A percentile compares a stretch with the other conserved stretches of the same genome.
Conservation (phyloP, 1,140 invertebrate species). For the Caerostris darwini region DNA sequence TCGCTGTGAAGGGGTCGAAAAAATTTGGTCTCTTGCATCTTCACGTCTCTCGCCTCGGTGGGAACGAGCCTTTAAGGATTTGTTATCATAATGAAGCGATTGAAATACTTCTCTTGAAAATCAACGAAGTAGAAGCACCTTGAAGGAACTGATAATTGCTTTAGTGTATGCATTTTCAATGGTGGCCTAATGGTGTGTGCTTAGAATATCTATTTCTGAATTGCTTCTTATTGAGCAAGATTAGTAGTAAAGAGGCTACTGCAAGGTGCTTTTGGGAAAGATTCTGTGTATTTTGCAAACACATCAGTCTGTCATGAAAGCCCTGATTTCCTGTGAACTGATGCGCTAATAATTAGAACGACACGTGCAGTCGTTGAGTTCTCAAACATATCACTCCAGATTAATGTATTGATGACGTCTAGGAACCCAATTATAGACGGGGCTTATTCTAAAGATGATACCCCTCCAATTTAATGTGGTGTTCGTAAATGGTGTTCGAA, state of each 20-base stretch:
- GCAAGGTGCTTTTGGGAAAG: background rate
- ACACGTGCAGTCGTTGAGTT: constrained; percentile 30
- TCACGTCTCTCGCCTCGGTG: no score
- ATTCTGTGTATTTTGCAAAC: background rate
- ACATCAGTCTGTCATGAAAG: constrained; percentile 13
- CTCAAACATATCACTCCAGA: constrained; percentile 29
- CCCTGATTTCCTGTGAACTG: constrained; percentile 20
- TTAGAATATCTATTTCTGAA: background rate
- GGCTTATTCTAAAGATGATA: constrained; percentile 44
- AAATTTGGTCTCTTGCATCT: no score
- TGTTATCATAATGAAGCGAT: background rate
- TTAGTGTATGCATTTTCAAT: background rate
- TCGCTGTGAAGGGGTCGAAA: no score
- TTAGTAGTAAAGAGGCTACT: background rate
- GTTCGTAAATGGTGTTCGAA: constrained; percentile 31
- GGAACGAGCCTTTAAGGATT: no score
- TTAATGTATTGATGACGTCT: constrained; percentile 49
- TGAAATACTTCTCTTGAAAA: background rate
- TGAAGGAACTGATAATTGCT: background rate
- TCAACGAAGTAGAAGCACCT: background rate
- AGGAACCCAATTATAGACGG: constrained; percentile 30
- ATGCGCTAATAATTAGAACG: constrained; percentile 16
- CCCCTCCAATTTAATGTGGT: constrained; percentile 1
- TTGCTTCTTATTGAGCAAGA: background rate
- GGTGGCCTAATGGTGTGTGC: background rate